Conservation (phyloP, 2,888 invertebrate species). For the Corythucha ciliata region DNA sequence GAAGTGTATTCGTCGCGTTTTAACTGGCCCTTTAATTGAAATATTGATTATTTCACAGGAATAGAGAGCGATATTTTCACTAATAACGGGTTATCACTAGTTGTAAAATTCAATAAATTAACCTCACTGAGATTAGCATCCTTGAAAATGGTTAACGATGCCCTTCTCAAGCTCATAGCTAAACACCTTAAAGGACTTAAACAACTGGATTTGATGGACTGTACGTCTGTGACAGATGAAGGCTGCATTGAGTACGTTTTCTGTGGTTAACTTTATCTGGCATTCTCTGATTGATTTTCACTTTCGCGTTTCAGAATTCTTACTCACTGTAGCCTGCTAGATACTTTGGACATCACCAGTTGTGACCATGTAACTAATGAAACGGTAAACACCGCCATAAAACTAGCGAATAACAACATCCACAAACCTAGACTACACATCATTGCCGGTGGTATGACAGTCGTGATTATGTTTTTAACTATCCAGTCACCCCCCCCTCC, state of each 20-base stretch:
- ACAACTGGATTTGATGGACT: slow-evolving; percentile 21
- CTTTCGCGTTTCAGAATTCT: slow-evolving; percentile 19
- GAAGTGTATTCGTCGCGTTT: too few relatives aligned
- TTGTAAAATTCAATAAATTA: slow-evolving; percentile 17
- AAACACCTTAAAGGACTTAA: slow-evolving; percentile 21
- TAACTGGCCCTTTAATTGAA: not conserved
- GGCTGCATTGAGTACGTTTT: slow-evolving; percentile 22
- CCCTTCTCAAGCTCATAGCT: slow-evolving; percentile 19
- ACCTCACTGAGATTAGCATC: slow-evolving; percentile 22
- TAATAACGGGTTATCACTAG: slow-evolving; percentile 10
- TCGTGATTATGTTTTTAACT: too few relatives aligned
- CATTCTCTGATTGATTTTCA: not conserved
- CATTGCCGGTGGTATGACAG: too few relatives aligned
- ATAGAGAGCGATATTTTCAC: slow-evolving; percentile 19
- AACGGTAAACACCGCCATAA: too few relatives aligned
- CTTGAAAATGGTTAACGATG: slow-evolving; percentile 21
- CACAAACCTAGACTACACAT: too few relatives aligned
- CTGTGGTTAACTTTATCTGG: not conserved
- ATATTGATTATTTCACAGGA: slow-evolving; percentile 15
- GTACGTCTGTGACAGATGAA: slow-evolving; percentile 22
- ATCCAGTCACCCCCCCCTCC: too few relatives aligned
- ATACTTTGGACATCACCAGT: slow-evolving; percentile 21
- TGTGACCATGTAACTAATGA: slow-evolving; percentile 22
- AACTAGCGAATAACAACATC: too few relatives aligned
- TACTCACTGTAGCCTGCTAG: slow-evolving; percentile 19